A percentile compares a stretch with the other conserved stretches of the same genome.
phyloP scores from a whole-genome alignment of 2,113 vertebrate species.

The Amphiprion percula region DNA sequence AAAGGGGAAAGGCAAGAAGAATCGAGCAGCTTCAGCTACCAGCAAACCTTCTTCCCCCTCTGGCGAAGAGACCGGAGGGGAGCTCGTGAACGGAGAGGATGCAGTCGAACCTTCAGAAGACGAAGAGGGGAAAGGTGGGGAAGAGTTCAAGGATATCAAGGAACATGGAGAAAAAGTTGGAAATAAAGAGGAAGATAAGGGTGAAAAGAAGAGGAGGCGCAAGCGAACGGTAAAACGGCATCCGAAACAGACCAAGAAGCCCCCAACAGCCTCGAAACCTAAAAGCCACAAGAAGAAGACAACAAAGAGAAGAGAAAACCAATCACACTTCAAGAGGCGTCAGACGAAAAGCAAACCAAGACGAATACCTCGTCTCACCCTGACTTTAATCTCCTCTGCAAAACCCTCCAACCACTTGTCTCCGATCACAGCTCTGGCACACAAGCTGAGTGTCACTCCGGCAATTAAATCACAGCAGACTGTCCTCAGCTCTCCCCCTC shows the following conservation, averaged over 20 bases:
- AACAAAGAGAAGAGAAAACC: conserved; percentile 45
- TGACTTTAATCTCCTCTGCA: conserved; percentile 62
- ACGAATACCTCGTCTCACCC: conserved; percentile 69
- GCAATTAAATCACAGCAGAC: not conserved
- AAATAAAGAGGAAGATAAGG: not conserved
- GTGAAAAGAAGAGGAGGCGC: conserved; percentile 23
- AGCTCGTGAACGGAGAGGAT: conserved; percentile 7
- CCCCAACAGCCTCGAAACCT: not conserved
- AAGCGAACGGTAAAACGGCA: conserved; percentile 48
- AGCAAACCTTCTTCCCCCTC: conserved; percentile 40
- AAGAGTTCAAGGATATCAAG: not conserved
- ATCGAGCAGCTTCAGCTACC: conserved; percentile 10
- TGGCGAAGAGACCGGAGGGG: conserved; percentile 10
- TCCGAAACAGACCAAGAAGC: conserved; percentile 34
- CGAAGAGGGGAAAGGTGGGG: conserved; percentile 35
- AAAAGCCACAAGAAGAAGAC: conserved; percentile 55
- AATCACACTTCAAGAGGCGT: conserved; percentile 16
- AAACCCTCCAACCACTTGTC: conserved; percentile 57
- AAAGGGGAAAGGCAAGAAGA: conserved; percentile 65
- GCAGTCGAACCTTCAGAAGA: not conserved
- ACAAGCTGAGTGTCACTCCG: conserved; percentile 55
- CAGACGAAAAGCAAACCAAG: conserved; percentile 41
- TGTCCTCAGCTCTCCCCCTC: not conserved
- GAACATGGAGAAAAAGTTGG: conserved; percentile 11
- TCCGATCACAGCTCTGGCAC: conserved; percentile 58